Evolutionary conservation across 2,888 invertebrate genomes (phyloP).

Genomic region (Eupithecia abbreviata): DNA sequence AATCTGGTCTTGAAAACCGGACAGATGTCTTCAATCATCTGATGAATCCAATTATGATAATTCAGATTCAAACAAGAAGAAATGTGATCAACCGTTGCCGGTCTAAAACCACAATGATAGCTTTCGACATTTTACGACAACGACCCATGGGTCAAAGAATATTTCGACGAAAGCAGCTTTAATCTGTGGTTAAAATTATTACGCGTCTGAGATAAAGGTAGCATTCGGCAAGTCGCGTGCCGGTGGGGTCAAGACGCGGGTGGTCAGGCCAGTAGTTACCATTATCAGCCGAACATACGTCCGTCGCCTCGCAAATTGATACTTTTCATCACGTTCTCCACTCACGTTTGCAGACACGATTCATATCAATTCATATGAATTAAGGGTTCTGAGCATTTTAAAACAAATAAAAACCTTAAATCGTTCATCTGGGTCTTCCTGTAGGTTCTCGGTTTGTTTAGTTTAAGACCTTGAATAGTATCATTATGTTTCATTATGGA

Average conservation of each 20-base stretch:
- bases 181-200: neutral
- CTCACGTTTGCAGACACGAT: constrained; percentile 32
- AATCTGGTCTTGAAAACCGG: neutral
- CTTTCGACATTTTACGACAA: neutral
- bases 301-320: constrained; percentile 39
- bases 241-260: constrained; percentile 39
- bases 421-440: neutral
- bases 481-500: neutral
- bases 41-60: neutral
- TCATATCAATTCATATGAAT: constrained; percentile 26
- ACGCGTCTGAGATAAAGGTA: constrained; percentile 26
- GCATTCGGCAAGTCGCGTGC: constrained; percentile 43
- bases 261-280: constrained; percentile 42
- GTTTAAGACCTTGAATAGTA: neutral
- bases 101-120: neutral
- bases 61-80: neutral
- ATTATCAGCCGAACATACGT: constrained; percentile 39
- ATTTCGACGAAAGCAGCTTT: neutral
- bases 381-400: constrained; percentile 7
- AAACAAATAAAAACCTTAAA: constrained; percentile 1
- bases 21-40: neutral
- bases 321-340: constrained; percentile 39
- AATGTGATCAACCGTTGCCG: neutral
- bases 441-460: neutral
- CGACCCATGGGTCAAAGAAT: neutral